phyloP scores from a whole-genome alignment of 2,797 vertebrate species.

The Emydoidea blandingii region DNA sequence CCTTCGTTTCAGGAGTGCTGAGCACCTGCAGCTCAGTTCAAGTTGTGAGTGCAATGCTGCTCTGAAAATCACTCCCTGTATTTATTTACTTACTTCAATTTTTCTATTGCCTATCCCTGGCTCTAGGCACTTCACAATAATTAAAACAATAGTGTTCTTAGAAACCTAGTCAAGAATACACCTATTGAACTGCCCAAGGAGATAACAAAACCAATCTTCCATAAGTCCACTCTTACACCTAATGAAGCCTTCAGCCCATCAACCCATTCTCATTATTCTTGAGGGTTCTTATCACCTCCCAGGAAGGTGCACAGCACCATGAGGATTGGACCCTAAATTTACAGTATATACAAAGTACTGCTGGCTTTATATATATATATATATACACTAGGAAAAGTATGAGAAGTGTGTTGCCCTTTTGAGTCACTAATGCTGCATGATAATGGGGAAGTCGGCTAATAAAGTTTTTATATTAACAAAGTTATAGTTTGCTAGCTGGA shows the following conservation, averaged over 20 bases:
- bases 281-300: neutral
- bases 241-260: neutral
- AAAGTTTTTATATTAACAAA: conserved; percentile 74
- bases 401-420: neutral
- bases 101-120: neutral
- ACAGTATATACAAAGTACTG: rapidly evolving
- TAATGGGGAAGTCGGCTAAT: conserved; percentile 52
- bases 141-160: neutral
- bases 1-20: neutral
- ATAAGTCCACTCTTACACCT: rapidly evolving
- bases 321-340: neutral
- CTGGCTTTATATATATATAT: neutral
- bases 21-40: neutral
- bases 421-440: neutral
- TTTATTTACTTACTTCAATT: neutral
- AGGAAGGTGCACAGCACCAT: neutral
- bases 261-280: neutral
- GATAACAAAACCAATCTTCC: neutral
- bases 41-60: rapidly evolving
- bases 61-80: rapidly evolving
- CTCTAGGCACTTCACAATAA: neutral
- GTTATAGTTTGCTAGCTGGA: conserved; percentile 73
- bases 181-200: neutral
- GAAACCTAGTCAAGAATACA: neutral
- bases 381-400: neutral